Conservation (phyloP, 2,888 invertebrate genomes). For the Ichneumon xanthorius region DNA sequence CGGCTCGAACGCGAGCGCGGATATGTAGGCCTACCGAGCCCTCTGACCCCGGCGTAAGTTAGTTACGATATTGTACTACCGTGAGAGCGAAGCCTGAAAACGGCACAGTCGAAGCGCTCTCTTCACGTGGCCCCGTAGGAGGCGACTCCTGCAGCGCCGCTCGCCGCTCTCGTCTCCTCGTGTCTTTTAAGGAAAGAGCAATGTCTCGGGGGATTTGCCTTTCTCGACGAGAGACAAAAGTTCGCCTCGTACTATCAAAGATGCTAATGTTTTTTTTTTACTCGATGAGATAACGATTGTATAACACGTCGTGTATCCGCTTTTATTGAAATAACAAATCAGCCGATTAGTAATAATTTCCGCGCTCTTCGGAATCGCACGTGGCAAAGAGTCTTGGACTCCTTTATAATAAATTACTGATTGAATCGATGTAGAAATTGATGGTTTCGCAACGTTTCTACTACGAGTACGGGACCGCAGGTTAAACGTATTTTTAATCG, state of each 20-base stretch:
- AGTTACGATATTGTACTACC: constrained; percentile 75
- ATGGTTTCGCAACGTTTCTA: too few species aligned
- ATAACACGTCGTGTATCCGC: too few species aligned
- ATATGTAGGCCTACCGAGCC: constrained; percentile 72
- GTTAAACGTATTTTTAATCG: too few species aligned
- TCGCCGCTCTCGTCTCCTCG: background rate
- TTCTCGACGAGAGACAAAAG: constrained; percentile 3
- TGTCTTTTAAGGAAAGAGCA: constrained; percentile 7
- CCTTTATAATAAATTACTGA: too few species aligned
- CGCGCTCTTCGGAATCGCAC: too few species aligned
- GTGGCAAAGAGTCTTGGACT: too few species aligned
- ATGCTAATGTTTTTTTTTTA: background rate
- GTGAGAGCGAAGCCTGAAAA: constrained; percentile 69
- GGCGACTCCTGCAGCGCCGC: background rate
- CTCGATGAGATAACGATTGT: background rate
- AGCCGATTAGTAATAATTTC: too few species aligned
- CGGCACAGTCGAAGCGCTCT: constrained; percentile 54
- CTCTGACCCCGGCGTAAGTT: constrained; percentile 72
- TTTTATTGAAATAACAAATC: too few species aligned
- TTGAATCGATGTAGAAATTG: too few species aligned
- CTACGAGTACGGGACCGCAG: too few species aligned
- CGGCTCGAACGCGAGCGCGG: constrained; percentile 61
- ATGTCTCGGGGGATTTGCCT: background rate
- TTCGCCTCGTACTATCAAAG: background rate
- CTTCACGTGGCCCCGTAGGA: constrained; percentile 34